Evolutionary conservation across 1,140 invertebrate genomes (phyloP).

Genomic region (Bombus pascuorum): DNA sequence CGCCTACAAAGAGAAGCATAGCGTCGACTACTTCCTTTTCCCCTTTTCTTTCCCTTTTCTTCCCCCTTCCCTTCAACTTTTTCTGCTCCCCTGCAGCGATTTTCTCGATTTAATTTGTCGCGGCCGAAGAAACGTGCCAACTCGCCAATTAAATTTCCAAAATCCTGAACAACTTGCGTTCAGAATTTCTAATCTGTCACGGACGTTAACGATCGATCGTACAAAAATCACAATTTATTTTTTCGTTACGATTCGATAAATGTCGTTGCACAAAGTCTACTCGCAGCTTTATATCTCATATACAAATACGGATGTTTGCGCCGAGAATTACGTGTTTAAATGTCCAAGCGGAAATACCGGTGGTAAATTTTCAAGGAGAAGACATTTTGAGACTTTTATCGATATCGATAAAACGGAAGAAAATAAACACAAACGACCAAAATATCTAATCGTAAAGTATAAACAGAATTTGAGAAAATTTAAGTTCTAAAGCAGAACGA

Average conservation of each 20-base stretch:
- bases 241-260: background rate
- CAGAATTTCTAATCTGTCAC: background rate
- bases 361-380: too few relatives aligned
- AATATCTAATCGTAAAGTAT: too few relatives aligned
- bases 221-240: background rate
- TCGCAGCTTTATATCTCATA: background rate
- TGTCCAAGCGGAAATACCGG: too few relatives aligned
- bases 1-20: background rate
- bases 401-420: too few relatives aligned
- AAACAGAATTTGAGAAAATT: too few relatives aligned
- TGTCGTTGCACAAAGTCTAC: too few relatives aligned
- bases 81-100: background rate
- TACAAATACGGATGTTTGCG: too few relatives aligned
- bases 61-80: background rate
- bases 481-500: too few relatives aligned
- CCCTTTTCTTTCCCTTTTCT: background rate
- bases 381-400: accelerated
- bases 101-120: constrained; percentile 22
- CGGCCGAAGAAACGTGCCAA: background rate
- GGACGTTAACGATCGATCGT: background rate
- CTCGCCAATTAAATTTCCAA: constrained; percentile 8
- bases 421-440: too few relatives aligned
- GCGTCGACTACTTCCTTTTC: background rate
- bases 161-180: background rate
- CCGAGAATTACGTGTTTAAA: too few relatives aligned